Base-by-base conservation (phyloP, 2,888 invertebrate species). In the Caenorhabditis panamensis region DNA sequence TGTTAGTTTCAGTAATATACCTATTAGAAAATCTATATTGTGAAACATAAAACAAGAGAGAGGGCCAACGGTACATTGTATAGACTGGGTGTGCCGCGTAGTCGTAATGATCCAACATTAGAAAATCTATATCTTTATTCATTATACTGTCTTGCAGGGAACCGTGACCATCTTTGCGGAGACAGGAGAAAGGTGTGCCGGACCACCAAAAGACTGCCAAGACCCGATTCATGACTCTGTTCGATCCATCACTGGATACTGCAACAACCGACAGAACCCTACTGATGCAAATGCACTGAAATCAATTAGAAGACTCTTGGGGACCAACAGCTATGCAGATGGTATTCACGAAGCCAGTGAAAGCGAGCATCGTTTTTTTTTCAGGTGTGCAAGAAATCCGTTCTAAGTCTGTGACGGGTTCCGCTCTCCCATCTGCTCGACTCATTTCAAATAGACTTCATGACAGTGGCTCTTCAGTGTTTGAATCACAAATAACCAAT, bases 271-370 rank as follows among this genome's bases (percentile, higher is more conserved):
- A 28, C 92, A 93, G 67, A 93, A 94, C 64, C 94, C 94, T 0
- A 93, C 95, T 91, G 95, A 95, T 94, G 96, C 96, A 0, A 94
- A 95, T 3, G 94, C 95, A 1, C 94, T 95, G 93, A 94, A 95
- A 82, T 94, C 95, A 0, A 95, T 95, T 90, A 94, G 94, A 88
- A 92, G 96, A 51, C 95, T 95, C 91, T 92, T 95, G 36, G 81
- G 84, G 20, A 94, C 95, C 0, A 93, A 94, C 59, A 96, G 96
- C 92, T 93, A 94, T 31, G 96, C 72, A 9, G 84, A 84, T 73
- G 82, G 82, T 9, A 31, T 83, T 58, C 63, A 61, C 9, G 56
- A 51, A 6, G 66, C 79, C n/a, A 51, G 79, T 37, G 54, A 4
- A 58, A 56, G 11, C 36, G 36, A 5, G 11, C 36, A 36, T 36